Conservation (phyloP, 92 coral and sea anemone species). For the Desmophyllum pertusum region DNA sequence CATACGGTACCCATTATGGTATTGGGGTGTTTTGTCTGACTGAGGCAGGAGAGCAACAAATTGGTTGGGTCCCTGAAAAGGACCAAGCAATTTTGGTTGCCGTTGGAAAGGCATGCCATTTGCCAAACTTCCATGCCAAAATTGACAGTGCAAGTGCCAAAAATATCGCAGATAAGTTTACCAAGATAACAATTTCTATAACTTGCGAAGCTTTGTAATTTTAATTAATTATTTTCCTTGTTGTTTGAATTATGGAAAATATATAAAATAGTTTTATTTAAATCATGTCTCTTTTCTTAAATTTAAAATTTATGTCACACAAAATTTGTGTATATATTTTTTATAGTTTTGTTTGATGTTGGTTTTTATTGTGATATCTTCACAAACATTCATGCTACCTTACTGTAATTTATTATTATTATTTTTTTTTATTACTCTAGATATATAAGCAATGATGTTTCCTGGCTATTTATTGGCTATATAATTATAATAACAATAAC, state of each 20-base stretch:
- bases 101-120: slow-evolving; percentile 26
- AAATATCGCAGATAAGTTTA: background rate
- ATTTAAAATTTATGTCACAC: slow-evolving; percentile 16
- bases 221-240: too few relatives aligned
- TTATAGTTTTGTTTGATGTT: slow-evolving; percentile 13
- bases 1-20: background rate
- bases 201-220: background rate
- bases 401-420: too few relatives aligned
- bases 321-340: background rate
- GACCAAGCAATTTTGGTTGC: background rate
- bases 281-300: slow-evolving; percentile 7
- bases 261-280: background rate
- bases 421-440: too few relatives aligned
- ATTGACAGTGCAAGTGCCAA: background rate
- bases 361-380: background rate
- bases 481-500: too few relatives aligned
- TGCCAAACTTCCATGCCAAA: slow-evolving; percentile 25
- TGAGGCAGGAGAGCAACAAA: slow-evolving; percentile 1
- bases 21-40: background rate
- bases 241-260: too few relatives aligned
- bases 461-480: too few relatives aligned
- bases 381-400: too few relatives aligned
- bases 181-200: background rate
- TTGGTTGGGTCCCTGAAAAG: background rate
- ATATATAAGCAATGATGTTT: too few relatives aligned